These are phyloP conservation scores for Parazoanthus darwini DNA, from an alignment of 92 coral and sea anemone genomes.

Conservation along the genomic window DNA sequence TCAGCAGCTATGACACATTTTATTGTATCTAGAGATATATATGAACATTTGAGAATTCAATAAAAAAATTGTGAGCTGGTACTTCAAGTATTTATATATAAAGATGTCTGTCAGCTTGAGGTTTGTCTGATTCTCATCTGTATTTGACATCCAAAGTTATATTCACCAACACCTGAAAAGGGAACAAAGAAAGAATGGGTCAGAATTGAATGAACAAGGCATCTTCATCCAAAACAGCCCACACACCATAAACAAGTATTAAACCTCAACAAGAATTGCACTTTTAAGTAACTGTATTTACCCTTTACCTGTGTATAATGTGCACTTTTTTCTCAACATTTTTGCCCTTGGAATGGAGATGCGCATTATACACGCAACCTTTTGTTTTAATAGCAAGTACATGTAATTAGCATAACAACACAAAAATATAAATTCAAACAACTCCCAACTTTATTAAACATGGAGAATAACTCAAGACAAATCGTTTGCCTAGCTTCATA, in stretches of 20 bases:
- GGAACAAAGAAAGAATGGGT: neutral
- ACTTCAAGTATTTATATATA: slow-evolving; percentile 3
- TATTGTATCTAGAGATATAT: neutral
- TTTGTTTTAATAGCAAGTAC: too few species aligned
- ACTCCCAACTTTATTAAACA: too few species aligned
- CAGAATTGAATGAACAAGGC: neutral
- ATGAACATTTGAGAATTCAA: slow-evolving; percentile 22
- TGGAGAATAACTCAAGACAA: too few species aligned
- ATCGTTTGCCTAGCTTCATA: too few species aligned
- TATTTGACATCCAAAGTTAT: slow-evolving; percentile 3
- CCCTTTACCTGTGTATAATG: too few species aligned
- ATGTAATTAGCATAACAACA: too few species aligned
- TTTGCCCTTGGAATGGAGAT: too few species aligned
- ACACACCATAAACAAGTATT: neutral
- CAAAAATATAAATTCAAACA: too few species aligned
- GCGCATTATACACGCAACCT: too few species aligned
- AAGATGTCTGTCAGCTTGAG: neutral
- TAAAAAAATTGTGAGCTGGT: slow-evolving; percentile 19
- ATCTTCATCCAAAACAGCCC: neutral
- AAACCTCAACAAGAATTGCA: too few species aligned
- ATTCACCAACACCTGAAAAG: slow-evolving; percentile 6
- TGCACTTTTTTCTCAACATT: too few species aligned
- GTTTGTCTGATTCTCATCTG: neutral
- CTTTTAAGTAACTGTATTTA: too few species aligned
- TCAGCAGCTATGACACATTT: neutral